Evolutionary conservation across 2,888 invertebrate genomes (phyloP).

Genomic region (Amphipoea lucens): DNA sequence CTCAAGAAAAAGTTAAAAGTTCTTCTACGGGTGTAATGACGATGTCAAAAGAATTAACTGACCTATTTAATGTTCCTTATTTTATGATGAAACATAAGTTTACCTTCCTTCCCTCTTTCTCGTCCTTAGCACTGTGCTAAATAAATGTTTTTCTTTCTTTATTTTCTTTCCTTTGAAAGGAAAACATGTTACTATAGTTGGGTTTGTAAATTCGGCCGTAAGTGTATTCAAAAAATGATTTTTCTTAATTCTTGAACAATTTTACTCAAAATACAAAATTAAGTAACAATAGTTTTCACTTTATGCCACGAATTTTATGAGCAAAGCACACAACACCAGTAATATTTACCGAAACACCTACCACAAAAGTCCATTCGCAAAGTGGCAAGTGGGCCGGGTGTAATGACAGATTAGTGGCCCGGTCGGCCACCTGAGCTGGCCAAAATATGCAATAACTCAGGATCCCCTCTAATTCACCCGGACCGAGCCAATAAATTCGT

Average conservation of each 20-base stretch:
- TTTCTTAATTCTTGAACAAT: not conserved
- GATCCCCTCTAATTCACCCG: conserved; percentile 79
- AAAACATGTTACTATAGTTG: no score
- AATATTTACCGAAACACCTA: not conserved
- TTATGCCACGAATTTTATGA: not conserved
- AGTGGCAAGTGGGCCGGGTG: conserved; percentile 75
- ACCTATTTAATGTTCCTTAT: not conserved
- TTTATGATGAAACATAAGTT: conserved; percentile 7
- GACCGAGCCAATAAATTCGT: conserved; percentile 88
- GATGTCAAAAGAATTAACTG: not conserved
- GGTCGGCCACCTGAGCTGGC: conserved; percentile 82
- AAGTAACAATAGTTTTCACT: not conserved
- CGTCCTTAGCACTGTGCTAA: no score
- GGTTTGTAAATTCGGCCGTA: not conserved
- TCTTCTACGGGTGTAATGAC: not conserved
- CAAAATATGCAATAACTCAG: conserved; percentile 85
- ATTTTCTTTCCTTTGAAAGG: not conserved
- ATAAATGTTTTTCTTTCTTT: not conserved
- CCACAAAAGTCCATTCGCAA: conserved; percentile 74
- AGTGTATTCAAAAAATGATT: not conserved
- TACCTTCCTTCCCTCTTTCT: not conserved
- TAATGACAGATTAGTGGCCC: conserved; percentile 86
- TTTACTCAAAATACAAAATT: not conserved
- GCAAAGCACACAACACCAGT: not conserved
- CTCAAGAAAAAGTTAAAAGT: not conserved